A percentile compares a stretch with the other conserved stretches of the same genome.
phyloP scores from a whole-genome alignment of 2,888 invertebrate genomes.

The Muschampia plurimacula region DNA sequence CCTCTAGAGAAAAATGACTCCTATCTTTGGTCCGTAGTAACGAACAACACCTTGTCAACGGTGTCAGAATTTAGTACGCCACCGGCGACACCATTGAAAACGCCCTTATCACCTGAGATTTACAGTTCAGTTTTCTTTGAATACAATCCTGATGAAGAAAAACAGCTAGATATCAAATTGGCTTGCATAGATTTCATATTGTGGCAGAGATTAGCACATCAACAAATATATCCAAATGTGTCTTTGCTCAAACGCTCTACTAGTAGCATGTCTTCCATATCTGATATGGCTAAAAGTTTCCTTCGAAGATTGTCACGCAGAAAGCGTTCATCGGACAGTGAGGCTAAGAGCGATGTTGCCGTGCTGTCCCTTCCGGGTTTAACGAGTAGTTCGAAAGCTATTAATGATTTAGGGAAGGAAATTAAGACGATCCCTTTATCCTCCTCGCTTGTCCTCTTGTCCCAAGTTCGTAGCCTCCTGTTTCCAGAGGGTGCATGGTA shows the following conservation, averaged over 20 bases:
- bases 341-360: conserved; percentile 65
- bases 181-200: conserved; percentile 75
- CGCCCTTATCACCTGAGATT: conserved; percentile 67
- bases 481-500: conserved; percentile 79
- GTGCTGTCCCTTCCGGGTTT: conserved; percentile 71
- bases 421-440: conserved; percentile 70
- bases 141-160: conserved; percentile 60
- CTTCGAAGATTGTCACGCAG: conserved; percentile 63
- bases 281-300: conserved; percentile 62
- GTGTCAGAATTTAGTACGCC: conserved; percentile 70
- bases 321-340: conserved; percentile 57
- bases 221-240: conserved; percentile 69
- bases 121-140: conserved; percentile 78
- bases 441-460: conserved; percentile 67
- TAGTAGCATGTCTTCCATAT: conserved; percentile 58
- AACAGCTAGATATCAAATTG: conserved; percentile 60
- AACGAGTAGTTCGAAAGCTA: conserved; percentile 63
- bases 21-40: conserved; percentile 64
- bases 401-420: conserved; percentile 71
- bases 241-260: conserved; percentile 63
- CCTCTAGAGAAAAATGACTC: conserved; percentile 64
- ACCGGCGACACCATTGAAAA: conserved; percentile 53
- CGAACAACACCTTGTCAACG: conserved; percentile 65
- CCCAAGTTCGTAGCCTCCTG: conserved; percentile 71
- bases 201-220: conserved; percentile 72